phyloP scores from a whole-genome alignment of 2,888 invertebrate species.

The Cephus spinipes region DNA sequence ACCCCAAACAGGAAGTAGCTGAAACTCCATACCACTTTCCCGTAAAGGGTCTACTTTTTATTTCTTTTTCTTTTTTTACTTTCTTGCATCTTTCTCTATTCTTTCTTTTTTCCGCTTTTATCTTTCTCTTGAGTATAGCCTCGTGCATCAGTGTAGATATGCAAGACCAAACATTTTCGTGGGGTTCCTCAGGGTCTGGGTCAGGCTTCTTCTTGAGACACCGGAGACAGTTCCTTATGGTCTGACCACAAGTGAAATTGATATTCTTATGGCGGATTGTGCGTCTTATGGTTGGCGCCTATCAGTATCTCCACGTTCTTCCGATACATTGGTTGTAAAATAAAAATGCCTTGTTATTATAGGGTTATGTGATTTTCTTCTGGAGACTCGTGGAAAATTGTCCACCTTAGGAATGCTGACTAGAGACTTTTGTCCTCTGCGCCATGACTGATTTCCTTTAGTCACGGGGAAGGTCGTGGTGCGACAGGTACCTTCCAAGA shows the following conservation, averaged over 20 bases:
- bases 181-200: slow-evolving; percentile 14
- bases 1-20: slow-evolving; percentile 47
- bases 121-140: slow-evolving; percentile 10
- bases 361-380: neutral
- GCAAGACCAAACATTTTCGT: slow-evolving; percentile 30
- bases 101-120: slow-evolving; percentile 1
- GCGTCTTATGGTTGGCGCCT: neutral
- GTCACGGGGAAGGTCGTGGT: slow-evolving; percentile 41
- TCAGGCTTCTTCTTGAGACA: slow-evolving; percentile 19
- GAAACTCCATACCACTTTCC: slow-evolving; percentile 49
- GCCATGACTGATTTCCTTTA: slow-evolving; percentile 37
- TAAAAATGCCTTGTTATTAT: neutral
- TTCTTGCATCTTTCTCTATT: slow-evolving; percentile 9
- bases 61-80: slow-evolving; percentile 12
- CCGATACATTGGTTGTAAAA: neutral
- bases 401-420: neutral
- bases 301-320: neutral
- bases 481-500: slow-evolving; percentile 42
- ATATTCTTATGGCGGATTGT: neutral
- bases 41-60: slow-evolving; percentile 23
- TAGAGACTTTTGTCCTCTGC: neutral
- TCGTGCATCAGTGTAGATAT: slow-evolving; percentile 26
- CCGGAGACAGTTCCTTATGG: slow-evolving; percentile 17
- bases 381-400: neutral
- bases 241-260: slow-evolving; percentile 6